A percentile compares a stretch with the other conserved stretches of the same genome.
These are phyloP conservation scores for Galagoides demidoff DNA, from an alignment of 2,797 vertebrate species.

Conservation along the genomic window DNA sequence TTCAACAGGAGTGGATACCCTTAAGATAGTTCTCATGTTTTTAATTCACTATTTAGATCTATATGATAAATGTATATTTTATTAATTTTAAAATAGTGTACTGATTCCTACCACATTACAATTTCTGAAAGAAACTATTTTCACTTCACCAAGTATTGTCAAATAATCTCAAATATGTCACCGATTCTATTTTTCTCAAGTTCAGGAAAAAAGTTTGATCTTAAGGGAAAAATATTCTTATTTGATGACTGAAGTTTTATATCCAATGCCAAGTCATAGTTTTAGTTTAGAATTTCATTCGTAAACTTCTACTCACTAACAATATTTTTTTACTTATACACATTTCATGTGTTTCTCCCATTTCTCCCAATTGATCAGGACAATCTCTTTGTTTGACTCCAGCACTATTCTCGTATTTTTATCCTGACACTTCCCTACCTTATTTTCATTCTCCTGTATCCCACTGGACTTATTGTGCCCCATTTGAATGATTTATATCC, in stretches of 20 bases:
- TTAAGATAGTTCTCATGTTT: background rate
- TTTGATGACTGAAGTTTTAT: background rate
- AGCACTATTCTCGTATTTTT: background rate
- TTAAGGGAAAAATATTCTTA: background rate
- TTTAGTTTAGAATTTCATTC: background rate
- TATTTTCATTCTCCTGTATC: slow-evolving; percentile 54
- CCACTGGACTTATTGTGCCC: slow-evolving; percentile 4
- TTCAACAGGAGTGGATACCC: background rate
- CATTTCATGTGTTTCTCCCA: background rate
- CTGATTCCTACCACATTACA: background rate
- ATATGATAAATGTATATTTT: background rate
- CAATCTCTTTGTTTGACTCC: background rate
- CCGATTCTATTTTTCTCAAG: background rate
- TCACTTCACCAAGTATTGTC: background rate
- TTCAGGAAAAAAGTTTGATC: background rate
- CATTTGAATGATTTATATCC: slow-evolving; percentile 49
- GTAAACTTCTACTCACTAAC: background rate
- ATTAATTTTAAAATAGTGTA: background rate
- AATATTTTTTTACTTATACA: background rate
- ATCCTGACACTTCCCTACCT: background rate
- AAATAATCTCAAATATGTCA: background rate
- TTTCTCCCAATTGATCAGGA: background rate
- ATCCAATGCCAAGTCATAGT: background rate
- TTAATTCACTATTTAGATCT: background rate
- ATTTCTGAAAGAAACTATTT: background rate